A percentile compares a stretch with the other conserved stretches of the same genome.
These are phyloP conservation scores for Danaus melanippus DNA, from an alignment of 1,140 invertebrate genomes.

Conservation along the genomic window DNA sequence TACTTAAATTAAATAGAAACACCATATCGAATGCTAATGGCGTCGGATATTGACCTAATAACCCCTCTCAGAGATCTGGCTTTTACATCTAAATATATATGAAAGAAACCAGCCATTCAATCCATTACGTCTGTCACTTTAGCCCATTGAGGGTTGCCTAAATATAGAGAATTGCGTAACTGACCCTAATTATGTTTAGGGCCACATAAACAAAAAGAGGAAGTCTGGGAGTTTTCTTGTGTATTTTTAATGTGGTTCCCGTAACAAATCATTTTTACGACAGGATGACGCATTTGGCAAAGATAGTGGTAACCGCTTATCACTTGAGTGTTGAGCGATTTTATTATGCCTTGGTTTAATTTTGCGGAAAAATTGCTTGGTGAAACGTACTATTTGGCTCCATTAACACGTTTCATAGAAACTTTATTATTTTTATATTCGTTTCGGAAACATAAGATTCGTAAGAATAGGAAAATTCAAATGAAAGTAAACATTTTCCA, in stretches of 20 bases:
- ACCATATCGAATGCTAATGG: slow-evolving; percentile 13
- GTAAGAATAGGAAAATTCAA: no score
- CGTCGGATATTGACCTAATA: slow-evolving; percentile 20
- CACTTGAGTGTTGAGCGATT: slow-evolving; percentile 11
- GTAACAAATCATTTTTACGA: slow-evolving; percentile 15
- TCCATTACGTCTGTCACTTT: slow-evolving; percentile 13
- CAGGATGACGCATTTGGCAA: slow-evolving; percentile 19
- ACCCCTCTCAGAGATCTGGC: slow-evolving; percentile 20
- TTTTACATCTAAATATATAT: slow-evolving; percentile 21
- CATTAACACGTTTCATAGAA: no score
- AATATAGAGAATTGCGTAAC: slow-evolving; percentile 16
- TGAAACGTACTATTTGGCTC: no score
- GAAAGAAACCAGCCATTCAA: slow-evolving; percentile 14
- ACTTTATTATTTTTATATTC: no score
- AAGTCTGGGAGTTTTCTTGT: slow-evolving; percentile 1
- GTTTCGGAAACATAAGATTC: no score
- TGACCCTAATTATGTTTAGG: slow-evolving; percentile 16
- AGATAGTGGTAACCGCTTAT: slow-evolving; percentile 14
- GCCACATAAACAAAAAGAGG: slow-evolving; percentile 9
- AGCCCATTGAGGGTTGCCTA: slow-evolving; percentile 13
- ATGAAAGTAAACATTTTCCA: no score
- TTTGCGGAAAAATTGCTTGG: slow-evolving; percentile 1
- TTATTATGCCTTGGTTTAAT: slow-evolving; percentile 10
- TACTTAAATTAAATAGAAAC: slow-evolving; percentile 11
- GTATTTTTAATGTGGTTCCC: slow-evolving; percentile 7